These are phyloP conservation scores for Athene cunicularia DNA, from an alignment of 2,113 vertebrate genomes.

Conservation along the genomic window DNA sequence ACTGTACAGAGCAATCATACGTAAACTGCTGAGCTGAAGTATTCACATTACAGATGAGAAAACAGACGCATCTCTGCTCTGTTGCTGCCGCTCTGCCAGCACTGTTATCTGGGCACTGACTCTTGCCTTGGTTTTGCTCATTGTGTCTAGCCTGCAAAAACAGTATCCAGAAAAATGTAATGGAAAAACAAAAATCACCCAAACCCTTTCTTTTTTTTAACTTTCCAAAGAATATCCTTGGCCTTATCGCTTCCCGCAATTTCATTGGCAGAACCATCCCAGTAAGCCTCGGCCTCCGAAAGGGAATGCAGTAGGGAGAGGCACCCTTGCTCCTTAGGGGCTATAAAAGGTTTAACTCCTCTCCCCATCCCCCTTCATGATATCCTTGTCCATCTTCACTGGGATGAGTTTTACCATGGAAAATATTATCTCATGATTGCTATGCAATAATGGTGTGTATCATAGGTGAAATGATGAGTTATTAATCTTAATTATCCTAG, in stretches of 20 bases:
- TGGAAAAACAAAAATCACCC: background rate
- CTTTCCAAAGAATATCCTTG: background rate
- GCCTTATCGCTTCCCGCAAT: background rate
- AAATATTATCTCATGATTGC: background rate
- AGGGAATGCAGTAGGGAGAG: background rate
- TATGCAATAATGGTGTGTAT: fast-evolving
- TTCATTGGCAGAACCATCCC: background rate
- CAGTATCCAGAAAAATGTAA: background rate
- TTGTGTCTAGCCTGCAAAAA: background rate
- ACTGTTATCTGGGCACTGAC: background rate
- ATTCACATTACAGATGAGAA: background rate
- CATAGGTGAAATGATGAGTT: background rate
- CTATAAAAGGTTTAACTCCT: background rate
- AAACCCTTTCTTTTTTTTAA: background rate
- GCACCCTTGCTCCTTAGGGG: background rate
- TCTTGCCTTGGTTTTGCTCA: background rate
- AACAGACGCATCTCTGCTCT: background rate
- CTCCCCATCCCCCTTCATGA: fast-evolving
- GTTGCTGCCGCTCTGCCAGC: background rate
- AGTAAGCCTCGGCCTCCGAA: background rate
- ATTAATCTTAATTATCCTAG: background rate
- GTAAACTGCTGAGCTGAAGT: background rate
- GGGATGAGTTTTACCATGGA: background rate
- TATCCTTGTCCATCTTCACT: background rate
- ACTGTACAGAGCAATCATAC: background rate